Evolutionary conservation across 2,113 vertebrate species (phyloP).

Genomic region (Mormoops blainvillei): DNA sequence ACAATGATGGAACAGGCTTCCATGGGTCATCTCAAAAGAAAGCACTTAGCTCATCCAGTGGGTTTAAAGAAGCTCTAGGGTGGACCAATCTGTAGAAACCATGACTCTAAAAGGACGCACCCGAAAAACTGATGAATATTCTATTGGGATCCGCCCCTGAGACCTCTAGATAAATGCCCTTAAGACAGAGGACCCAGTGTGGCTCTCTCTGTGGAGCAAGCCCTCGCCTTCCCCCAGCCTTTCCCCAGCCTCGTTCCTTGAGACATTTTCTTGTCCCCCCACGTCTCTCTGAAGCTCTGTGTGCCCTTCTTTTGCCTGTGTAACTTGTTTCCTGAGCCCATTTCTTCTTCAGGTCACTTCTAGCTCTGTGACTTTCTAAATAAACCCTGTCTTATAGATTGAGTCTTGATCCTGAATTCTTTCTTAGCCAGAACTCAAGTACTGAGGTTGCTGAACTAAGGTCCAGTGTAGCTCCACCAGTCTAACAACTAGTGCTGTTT

Average conservation of each 20-base stretch:
- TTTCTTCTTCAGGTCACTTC: not conserved
- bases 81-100: not conserved
- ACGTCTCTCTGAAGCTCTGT: not conserved
- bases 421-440: not conserved
- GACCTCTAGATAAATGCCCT: not conserved
- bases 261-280: not conserved
- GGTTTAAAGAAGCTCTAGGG: not conserved
- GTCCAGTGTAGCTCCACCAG: not conserved
- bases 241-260: no score
- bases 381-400: not conserved
- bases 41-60: not conserved
- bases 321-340: not conserved
- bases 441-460: not conserved
- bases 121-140: not conserved
- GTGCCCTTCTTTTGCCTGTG: not conserved
- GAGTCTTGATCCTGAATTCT: not conserved
- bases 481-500: not conserved
- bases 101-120: not conserved
- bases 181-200: not conserved
- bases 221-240: not conserved
- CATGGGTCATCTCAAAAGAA: not conserved
- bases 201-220: not conserved
- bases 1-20: not conserved
- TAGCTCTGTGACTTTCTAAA: not conserved
- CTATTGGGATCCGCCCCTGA: not conserved